A percentile compares a stretch with the other conserved stretches of the same genome.
phyloP scores from a whole-genome alignment of 2,797 vertebrate genomes.

The Chaetophractus vellerosus region DNA sequence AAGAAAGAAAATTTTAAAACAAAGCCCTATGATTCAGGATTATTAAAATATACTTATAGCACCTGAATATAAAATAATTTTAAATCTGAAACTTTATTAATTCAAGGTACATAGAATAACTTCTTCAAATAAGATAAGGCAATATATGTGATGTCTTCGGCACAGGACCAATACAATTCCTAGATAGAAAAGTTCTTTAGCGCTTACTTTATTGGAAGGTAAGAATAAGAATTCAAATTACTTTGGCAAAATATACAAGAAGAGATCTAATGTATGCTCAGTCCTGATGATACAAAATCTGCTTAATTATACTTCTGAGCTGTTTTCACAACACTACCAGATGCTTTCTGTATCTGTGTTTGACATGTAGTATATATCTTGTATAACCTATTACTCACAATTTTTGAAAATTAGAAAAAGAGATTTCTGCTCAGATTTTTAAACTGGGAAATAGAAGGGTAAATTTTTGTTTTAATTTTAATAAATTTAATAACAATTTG shows the following conservation, averaged over 20 bases:
- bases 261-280: background rate
- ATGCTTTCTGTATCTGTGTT: background rate
- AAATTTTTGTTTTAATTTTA: background rate
- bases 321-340: background rate
- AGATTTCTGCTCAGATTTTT: background rate
- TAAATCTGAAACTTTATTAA: background rate
- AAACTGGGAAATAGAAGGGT: background rate
- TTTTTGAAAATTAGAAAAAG: constrained; percentile 7
- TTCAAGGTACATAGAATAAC: background rate
- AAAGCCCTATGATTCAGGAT: background rate
- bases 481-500: background rate
- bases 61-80: background rate
- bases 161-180: background rate
- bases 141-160: background rate
- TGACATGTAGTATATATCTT: background rate
- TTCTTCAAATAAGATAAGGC: background rate
- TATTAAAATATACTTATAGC: background rate
- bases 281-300: background rate
- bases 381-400: background rate
- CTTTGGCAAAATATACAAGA: background rate
- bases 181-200: background rate
- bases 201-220: background rate
- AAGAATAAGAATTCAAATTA: background rate
- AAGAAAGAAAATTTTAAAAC: background rate
- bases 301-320: background rate